Conservation (phyloP, 2,797 vertebrate species). For the Smutsia temminckii region DNA sequence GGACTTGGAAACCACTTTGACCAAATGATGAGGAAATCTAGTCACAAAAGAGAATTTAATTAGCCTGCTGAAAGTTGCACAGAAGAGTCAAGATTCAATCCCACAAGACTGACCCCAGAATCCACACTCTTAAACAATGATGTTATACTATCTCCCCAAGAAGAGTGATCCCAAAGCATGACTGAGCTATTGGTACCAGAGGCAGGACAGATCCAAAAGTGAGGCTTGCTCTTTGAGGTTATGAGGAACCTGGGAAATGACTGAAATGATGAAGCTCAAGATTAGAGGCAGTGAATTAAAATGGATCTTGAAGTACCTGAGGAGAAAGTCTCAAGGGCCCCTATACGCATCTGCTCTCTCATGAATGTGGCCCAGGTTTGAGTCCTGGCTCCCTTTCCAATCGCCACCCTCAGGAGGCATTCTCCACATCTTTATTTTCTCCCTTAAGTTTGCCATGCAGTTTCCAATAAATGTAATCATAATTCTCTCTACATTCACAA, state of each 20-base stretch:
- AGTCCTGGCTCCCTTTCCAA: neutral
- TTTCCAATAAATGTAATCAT: conserved; percentile 19
- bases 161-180: neutral
- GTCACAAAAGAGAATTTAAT: neutral
- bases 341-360: neutral
- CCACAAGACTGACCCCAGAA: neutral
- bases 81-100: neutral
- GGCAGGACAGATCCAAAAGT: neutral
- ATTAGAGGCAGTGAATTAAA: neutral
- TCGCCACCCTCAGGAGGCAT: neutral
- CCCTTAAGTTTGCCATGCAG: neutral
- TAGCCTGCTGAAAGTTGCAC: neutral
- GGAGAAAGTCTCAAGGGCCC: neutral
- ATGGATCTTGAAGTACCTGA: neutral
- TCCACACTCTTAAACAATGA: neutral
- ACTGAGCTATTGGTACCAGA: neutral
- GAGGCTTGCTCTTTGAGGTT: neutral
- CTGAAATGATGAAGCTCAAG: neutral
- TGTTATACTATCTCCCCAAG: neutral
- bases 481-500: neutral
- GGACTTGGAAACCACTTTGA: conserved; percentile 34
- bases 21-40: neutral
- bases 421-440: neutral
- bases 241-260: neutral
- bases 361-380: neutral